Base-by-base conservation (phyloP, 1,140 invertebrate genomes). In the Pseudomyrmex dendroicus region DNA sequence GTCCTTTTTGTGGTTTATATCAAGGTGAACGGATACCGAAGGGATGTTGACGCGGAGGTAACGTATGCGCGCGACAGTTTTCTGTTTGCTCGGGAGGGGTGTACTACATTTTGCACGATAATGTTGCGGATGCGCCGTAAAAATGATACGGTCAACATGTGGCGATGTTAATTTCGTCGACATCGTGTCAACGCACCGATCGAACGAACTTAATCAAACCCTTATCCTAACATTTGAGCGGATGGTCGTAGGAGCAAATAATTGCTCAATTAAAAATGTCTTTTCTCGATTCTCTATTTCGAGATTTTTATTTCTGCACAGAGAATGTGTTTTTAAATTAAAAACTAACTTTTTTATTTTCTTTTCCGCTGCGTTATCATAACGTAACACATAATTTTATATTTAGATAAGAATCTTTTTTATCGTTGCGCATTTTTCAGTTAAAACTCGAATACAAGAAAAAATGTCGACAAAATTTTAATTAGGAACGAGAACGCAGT, bases 101-200 rank as follows among this genome's bases (percentile, higher is more conserved):
- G 57, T 84, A 72, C 35, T 82, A 86, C 68, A 50, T 84, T 66
- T 70, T 68, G 67, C 68, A 46, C 62, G 63, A 77, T 88, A 87
- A 88, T 88, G 83, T 77, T 62, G 68, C 84, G 86, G 86, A 88
- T 78, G 84, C 74, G 86, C n/a, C 67, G 84, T 67, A 73, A 66
- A 88, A 85, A 83, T 66, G 87, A 85, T 78, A 85, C 70, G 68
- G 66, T 68, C 35, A 73, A 61, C 17, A 57, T 44, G 52, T 62
- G 35, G 48, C 59, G 46, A 80, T 68, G 61, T 54, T 72, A 82
- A 82, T 73, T 84, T 50, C 25, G 48, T 2, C 66, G 22, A 12
- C 54, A 35, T 61, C 44, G 54, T 59, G 44, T 59, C 54, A 61
- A 80, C 63, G 35, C 35, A 46, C 15, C 52, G 46, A 67, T 67